Evolutionary conservation across 2,113 vertebrate genomes (phyloP).

Genomic region (Delphinapterus leucas): DNA sequence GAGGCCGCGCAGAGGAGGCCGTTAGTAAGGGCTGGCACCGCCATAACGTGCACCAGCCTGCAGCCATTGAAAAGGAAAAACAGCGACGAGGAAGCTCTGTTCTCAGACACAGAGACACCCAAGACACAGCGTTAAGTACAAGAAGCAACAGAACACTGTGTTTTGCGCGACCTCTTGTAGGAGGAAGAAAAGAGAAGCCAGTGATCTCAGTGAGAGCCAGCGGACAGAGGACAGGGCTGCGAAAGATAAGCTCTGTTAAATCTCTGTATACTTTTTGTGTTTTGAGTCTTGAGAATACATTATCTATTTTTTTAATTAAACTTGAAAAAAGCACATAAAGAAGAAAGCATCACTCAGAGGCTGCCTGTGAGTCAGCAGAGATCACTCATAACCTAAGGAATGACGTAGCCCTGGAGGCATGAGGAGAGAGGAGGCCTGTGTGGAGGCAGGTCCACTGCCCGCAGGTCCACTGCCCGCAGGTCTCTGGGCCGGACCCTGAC

Average conservation of each 20-base stretch:
- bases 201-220: not conserved
- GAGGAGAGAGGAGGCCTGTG: no score
- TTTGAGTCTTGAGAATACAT: not conserved
- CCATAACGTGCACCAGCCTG: not conserved
- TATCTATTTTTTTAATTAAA: not conserved
- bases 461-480: accelerated
- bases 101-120: not conserved
- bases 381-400: not conserved
- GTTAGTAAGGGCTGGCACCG: not conserved
- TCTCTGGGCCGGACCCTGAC: not conserved
- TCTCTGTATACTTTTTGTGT: not conserved
- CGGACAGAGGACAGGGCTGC: not conserved
- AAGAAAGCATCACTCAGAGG: not conserved
- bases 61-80: not conserved
- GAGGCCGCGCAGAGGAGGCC: not conserved
- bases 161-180: not conserved
- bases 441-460: accelerated
- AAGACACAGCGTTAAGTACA: not conserved
- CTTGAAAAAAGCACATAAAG: not conserved
- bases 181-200: not conserved
- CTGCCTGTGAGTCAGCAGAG: not conserved
- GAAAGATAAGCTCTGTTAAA: not conserved
- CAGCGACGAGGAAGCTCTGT: not conserved
- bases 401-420: accelerated
- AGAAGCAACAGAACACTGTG: not conserved